Percentiles rank a stretch among this genome's conserved stretches.
These are phyloP conservation scores for Dinocampus coccinellae DNA, from an alignment of 2,888 invertebrate genomes.

Conservation along the genomic window DNA sequence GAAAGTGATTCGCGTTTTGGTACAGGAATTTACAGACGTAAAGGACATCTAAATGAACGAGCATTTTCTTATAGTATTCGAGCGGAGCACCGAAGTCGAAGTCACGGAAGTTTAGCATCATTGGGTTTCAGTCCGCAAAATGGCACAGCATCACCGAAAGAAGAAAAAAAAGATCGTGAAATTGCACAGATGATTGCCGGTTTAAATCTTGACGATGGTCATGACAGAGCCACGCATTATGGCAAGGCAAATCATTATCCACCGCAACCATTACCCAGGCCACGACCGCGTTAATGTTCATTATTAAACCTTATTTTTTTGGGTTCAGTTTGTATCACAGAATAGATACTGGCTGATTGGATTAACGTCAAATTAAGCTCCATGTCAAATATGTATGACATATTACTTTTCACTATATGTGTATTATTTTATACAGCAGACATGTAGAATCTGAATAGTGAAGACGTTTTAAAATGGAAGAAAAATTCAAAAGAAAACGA, in stretches of 20 bases:
- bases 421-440: conserved; percentile 4
- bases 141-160: conserved; percentile 60
- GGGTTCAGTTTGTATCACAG: neutral
- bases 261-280: conserved; percentile 66
- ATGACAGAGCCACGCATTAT: conserved; percentile 74
- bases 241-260: conserved; percentile 70
- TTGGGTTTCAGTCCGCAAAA: conserved; percentile 87
- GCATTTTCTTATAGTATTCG: conserved; percentile 95
- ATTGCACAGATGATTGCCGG: conserved; percentile 95
- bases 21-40: conserved; percentile 90
- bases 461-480: neutral
- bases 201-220: conserved; percentile 83
- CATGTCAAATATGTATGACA: no score
- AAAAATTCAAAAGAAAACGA: neutral
- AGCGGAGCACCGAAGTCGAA: conserved; percentile 92
- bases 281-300: conserved; percentile 60
- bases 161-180: conserved; percentile 86
- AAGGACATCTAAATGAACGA: conserved; percentile 92
- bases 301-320: neutral
- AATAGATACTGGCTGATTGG: neutral
- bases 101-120: conserved; percentile 92
- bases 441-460: neutral
- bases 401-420: neutral
- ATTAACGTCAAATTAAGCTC: no score
- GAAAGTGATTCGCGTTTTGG: conserved; percentile 76